These are phyloP conservation scores for Heterocephalus glaber DNA, from an alignment of 2,113 vertebrate species.

Conservation along the genomic window DNA sequence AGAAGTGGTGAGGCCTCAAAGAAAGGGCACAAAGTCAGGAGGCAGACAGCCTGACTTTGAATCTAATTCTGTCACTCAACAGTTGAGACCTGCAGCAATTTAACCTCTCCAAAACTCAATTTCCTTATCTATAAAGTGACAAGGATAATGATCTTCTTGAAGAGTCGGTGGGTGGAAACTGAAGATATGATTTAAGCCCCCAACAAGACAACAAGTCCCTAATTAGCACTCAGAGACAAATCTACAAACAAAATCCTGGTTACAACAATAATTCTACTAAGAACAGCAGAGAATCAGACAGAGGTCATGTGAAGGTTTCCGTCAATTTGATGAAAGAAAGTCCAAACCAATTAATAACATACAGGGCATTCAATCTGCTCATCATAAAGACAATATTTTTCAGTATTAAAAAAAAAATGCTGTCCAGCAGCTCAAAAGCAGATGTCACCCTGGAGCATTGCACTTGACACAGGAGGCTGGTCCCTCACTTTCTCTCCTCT, in stretches of 20 bases:
- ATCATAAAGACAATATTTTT: slow-evolving; percentile 49
- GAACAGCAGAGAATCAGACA: background rate
- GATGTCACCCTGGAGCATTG: slow-evolving; percentile 42
- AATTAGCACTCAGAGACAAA: background rate
- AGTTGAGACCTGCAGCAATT: background rate
- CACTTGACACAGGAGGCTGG: slow-evolving; percentile 42
- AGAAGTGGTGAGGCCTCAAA: background rate
- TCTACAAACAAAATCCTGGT: background rate
- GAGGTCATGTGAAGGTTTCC: background rate
- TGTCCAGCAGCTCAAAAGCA: slow-evolving; percentile 20
- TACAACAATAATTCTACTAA: background rate
- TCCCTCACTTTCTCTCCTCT: background rate
- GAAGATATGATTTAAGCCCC: background rate
- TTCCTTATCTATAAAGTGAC: slow-evolving; percentile 39
- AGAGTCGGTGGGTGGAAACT: background rate
- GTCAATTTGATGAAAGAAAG: background rate
- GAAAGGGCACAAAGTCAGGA: background rate
- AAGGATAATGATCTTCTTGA: background rate
- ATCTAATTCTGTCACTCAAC: background rate
- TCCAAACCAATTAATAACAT: slow-evolving; percentile 16
- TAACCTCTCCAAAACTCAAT: background rate
- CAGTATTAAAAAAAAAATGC: slow-evolving; percentile 45
- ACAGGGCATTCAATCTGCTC: slow-evolving; percentile 16
- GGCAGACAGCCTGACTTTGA: background rate
- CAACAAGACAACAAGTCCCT: background rate